Evolutionary conservation across 2,797 vertebrate species (phyloP), one percentile per base, ranked within the genome.

Genomic region (Caiman crocodilus): DNA sequence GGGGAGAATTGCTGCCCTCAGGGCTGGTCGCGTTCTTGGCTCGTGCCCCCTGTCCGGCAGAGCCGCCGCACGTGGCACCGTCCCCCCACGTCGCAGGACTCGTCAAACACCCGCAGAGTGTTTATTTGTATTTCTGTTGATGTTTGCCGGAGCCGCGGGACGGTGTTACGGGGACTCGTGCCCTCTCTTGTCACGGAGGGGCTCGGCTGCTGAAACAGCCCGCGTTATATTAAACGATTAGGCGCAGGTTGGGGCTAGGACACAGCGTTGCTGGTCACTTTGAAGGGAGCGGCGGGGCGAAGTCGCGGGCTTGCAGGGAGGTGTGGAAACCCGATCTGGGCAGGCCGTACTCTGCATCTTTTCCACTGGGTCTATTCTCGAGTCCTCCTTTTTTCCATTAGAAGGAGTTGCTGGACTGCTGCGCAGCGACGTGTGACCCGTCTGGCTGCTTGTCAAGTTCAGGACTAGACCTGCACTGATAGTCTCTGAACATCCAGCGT

Each of bases 381-480:
- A 79, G 50, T 77, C 89, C 61, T 63, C 58, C 3, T 74, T 90
- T 95, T 89, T 79, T 4, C 17, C 65, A 18, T 82, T 88, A 64
- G 76, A 86, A 91, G 78, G 17, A 76, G 86, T 80, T 94, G 59
- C 82, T 89, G 80, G 85, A 92, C 58, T 80, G 2, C 30, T 20
- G 60, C 79, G 21, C 84, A 88, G 90, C n/a, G 60, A 64, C 89
- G 77, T 82, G 90, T 94, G 94, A 93, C 84, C 71, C 28, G 14
- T 16, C 63, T 85, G 88, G 60, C 81, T 86, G 91, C 67, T 57
- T 91, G 92, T 77, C 79, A 92, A 91, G 93, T 89, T 95, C 84
- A 76, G 23, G 35, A 2, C 25, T 61, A 56, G 92, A 87, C 91
- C 84, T 89, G 58, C 80, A 20, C 82, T 90, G 94, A 95, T 94